phyloP scores from a whole-genome alignment of 2,888 invertebrate genomes.

The Physocephala rufipes region DNA sequence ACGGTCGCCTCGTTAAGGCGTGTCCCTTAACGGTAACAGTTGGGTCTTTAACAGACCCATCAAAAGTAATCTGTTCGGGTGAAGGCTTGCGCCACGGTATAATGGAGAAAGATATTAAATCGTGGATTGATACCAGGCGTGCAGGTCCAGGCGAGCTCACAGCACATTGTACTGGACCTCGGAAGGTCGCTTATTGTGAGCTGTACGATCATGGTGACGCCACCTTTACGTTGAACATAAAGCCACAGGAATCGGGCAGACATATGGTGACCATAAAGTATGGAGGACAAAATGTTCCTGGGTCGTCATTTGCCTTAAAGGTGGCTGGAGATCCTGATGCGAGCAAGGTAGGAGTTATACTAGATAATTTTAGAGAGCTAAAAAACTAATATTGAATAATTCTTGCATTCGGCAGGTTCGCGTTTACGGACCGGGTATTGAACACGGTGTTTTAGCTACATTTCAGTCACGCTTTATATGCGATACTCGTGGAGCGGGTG shows the following conservation, averaged over 20 bases:
- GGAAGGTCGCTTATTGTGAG: slow-evolving; percentile 96
- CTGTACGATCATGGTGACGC: slow-evolving; percentile 98
- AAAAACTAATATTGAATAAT: no score
- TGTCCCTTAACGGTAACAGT: slow-evolving; percentile 88
- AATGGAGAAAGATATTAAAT: slow-evolving; percentile 94
- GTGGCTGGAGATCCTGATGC: slow-evolving; percentile 97
- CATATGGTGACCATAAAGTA: slow-evolving; percentile 94
- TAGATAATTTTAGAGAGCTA: no score
- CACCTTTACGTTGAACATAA: slow-evolving; percentile 94
- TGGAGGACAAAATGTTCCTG: slow-evolving; percentile 88
- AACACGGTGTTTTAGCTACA: no score
- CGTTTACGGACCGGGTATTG: no score
- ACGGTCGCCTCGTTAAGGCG: slow-evolving; percentile 84
- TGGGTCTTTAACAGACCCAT: slow-evolving; percentile 70
- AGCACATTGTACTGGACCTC: slow-evolving; percentile 94
- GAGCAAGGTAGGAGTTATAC: slow-evolving; percentile 78
- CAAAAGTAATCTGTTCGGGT: slow-evolving; percentile 88
- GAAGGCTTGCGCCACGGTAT: slow-evolving; percentile 94
- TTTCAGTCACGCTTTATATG: no score
- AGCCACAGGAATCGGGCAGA: slow-evolving; percentile 94
- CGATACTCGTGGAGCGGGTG: no score
- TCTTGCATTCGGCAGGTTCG: no score
- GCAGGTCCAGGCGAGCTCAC: slow-evolving; percentile 96
- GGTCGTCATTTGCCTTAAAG: slow-evolving; percentile 91
- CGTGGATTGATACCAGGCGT: slow-evolving; percentile 95